Percentiles rank a stretch among this genome's conserved stretches.
Conservation (phyloP, 1,140 invertebrate species). For the Mycetomoellerius zeteki region DNA sequence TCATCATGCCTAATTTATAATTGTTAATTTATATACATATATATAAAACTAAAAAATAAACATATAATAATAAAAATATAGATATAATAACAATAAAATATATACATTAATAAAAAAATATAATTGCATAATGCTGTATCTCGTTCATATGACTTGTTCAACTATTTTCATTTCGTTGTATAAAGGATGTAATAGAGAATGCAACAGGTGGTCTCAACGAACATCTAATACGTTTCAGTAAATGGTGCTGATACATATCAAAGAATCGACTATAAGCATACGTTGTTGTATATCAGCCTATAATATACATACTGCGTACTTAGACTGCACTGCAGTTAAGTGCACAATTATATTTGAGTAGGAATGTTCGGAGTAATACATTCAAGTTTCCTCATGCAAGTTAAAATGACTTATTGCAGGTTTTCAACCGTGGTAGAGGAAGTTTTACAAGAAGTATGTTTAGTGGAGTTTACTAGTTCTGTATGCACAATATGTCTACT, state of each 20-base stretch:
- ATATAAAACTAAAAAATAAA: too few relatives aligned
- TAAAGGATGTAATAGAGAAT: not conserved
- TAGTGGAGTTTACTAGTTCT: constrained; percentile 76
- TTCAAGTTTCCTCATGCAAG: constrained; percentile 18
- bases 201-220: constrained; percentile 31
- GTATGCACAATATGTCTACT: constrained; percentile 78
- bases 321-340: not conserved
- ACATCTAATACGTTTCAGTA: not conserved
- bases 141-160: not conserved
- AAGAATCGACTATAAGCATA: constrained; percentile 7
- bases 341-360: not conserved
- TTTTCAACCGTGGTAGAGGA: constrained; percentile 70
- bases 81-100: too few relatives aligned
- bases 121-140: not conserved
- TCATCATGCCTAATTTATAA: not conserved
- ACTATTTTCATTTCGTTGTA: not conserved
- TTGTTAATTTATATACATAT: not conserved
- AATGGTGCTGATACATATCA: not conserved
- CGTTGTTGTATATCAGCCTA: not conserved
- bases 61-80: too few relatives aligned
- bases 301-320: not conserved
- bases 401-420: constrained; percentile 58
- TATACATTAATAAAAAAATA: not conserved
- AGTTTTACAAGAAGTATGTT: constrained; percentile 73
- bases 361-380: not conserved